These are phyloP conservation scores for Cheilosia urbana DNA, from an alignment of 2,888 invertebrate genomes.

Conservation along the genomic window DNA sequence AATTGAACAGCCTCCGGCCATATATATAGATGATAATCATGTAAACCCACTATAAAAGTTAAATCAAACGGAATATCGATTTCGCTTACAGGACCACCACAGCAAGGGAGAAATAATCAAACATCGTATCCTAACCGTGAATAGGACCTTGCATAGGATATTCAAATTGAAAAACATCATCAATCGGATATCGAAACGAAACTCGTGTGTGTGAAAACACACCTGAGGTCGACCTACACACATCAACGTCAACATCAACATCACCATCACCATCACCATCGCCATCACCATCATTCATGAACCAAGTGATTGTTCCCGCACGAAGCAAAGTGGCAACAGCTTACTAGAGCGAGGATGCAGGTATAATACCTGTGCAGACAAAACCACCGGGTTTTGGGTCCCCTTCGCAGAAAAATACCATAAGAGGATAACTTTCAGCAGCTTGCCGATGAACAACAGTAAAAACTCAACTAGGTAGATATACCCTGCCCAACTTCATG, in stretches of 20 bases:
- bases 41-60: too few relatives aligned
- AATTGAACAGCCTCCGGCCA: too few relatives aligned
- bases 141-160: not conserved
- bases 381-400: constrained; percentile 19
- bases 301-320: constrained; percentile 39
- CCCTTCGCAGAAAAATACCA: constrained; percentile 2
- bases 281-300: constrained; percentile 7
- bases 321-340: constrained; percentile 10
- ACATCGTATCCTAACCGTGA: not conserved
- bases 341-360: constrained; percentile 25
- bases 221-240: not conserved
- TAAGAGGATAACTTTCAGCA: constrained; percentile 17
- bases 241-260: not conserved
- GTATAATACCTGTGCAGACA: constrained; percentile 58
- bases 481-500: not conserved
- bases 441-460: constrained; percentile 13
- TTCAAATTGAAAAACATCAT: not conserved
- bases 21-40: too few relatives aligned
- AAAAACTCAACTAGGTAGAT: constrained; percentile 15
- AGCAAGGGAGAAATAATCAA: not conserved
- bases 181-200: not conserved
- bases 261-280: constrained; percentile 2
- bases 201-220: constrained; percentile 1
- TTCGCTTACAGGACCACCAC: too few relatives aligned
- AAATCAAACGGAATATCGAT: too few relatives aligned